Conservation (phyloP, 1,140 invertebrate genomes). For the Drosophila melanica region DNA sequence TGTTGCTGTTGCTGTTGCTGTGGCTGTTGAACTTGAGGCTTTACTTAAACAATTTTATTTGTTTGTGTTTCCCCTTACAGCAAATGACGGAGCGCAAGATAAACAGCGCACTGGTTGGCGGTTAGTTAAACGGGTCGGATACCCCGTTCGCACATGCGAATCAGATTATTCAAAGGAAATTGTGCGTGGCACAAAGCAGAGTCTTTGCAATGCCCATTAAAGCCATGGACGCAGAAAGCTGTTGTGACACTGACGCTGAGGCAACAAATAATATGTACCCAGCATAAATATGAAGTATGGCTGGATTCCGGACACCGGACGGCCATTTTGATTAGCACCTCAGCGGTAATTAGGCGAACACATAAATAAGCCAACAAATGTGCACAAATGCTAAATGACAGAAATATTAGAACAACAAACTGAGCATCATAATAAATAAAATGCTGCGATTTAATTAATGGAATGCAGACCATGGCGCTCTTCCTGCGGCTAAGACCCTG, state of each 20-base stretch:
- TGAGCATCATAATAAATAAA: constrained; percentile 53
- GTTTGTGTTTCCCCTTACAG: constrained; percentile 22
- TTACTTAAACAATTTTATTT: constrained; percentile 32
- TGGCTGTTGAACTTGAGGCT: constrained; percentile 33
- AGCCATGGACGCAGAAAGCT: constrained; percentile 3
- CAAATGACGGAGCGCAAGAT: not conserved
- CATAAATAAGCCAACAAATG: constrained; percentile 61
- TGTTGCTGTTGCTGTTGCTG: constrained; percentile 14
- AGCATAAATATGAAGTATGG: not conserved
- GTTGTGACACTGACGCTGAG: constrained; percentile 6
- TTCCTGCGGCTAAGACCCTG: constrained; percentile 19
- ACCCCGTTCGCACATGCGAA: constrained; percentile 21
- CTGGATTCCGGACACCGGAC: not conserved
- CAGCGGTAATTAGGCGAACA: constrained; percentile 53
- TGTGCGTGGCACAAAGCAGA: constrained; percentile 2
- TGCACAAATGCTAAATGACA: constrained; percentile 44
- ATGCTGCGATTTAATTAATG: constrained; percentile 74
- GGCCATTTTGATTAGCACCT: constrained; percentile 63
- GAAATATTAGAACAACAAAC: constrained; percentile 34
- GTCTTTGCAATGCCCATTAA: constrained; percentile 14
- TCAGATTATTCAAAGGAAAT: constrained; percentile 27
- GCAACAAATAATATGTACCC: not conserved
- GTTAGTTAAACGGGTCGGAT: constrained; percentile 33
- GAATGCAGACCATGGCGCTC: constrained; percentile 40
- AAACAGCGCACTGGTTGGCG: constrained; percentile 22